These are phyloP conservation scores for Arvicanthis niloticus DNA, from an alignment of 2,113 vertebrate genomes.

Conservation along the genomic window DNA sequence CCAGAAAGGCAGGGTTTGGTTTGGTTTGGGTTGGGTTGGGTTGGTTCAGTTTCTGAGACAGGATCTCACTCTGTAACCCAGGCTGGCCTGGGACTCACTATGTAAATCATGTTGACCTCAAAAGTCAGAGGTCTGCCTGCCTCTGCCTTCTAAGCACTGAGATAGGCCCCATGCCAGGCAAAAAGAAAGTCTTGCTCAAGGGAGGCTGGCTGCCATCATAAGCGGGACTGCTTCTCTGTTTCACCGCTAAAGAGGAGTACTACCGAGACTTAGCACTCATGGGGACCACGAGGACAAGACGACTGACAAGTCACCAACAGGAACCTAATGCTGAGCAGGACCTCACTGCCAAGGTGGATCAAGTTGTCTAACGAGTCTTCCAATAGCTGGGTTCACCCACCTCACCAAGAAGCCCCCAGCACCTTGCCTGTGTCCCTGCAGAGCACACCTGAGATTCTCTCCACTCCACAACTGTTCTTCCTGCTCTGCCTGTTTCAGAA, in stretches of 20 bases:
- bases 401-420: neutral
- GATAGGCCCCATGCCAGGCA: neutral
- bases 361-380: neutral
- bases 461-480: neutral
- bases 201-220: neutral
- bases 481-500: neutral
- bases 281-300: neutral
- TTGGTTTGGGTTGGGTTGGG: neutral
- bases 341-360: neutral
- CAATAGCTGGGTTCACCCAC: neutral
- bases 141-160: neutral
- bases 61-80: neutral
- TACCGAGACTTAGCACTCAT: neutral
- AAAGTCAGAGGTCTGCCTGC: neutral
- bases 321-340: neutral
- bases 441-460: neutral
- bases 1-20: neutral
- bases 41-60: neutral
- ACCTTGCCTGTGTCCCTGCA: neutral
- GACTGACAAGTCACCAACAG: neutral
- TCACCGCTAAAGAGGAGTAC: neutral
- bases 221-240: neutral
- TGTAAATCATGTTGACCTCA: neutral
- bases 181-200: neutral
- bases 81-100: neutral